Evolutionary conservation across 2,888 invertebrate species (phyloP), one percentile per base, ranked within the genome.

Genomic region (Phaedon cochleariae): DNA sequence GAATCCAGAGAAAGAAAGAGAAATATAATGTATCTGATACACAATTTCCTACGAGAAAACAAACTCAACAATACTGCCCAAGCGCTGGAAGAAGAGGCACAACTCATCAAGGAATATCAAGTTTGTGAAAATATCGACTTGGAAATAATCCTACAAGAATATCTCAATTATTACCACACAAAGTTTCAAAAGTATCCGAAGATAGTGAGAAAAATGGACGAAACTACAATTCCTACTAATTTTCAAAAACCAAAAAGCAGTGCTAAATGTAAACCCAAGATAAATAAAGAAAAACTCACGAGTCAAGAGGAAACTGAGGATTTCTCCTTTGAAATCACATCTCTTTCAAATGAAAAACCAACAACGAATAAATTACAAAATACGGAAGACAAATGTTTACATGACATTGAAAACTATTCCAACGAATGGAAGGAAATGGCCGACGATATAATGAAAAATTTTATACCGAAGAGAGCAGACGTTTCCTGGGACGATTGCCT

Each of bases 111-210:
- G 5, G 89, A 90, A 64, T 90, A 89, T 78, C 86, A 89, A 77
- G 86, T 96, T 37, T 97, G 97, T 82, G 97, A 97, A 79, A 97
- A 97, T 77, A 89, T 97, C 63, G 96, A 96, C 81, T 84, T 97
- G 78, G 93, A 94, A 70, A 92, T 92, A 46, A 92, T 97, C 72
- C 84, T 97, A 64, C 90, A 94, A 86, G 96, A 97, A 77, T 97
- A 93, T 82, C 92, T 92, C 78, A 92, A 92, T 70, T 97, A 93
- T 83, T 95, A 93, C 82, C 88, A 90, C 76, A 85, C 93, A 48
- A 90, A 94, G 77, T 97, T 95, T 85, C 92, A 93, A 81, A 94
- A 92, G 81, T 90, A 92, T 80, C 96, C 97, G 0, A 92, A 90
- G 83, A 89, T 97, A 73, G 89, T 92, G 57, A 91, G 90, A 74